Base-by-base conservation (phyloP, 2,797 vertebrate genomes). In the Lerista edwardsae region DNA sequence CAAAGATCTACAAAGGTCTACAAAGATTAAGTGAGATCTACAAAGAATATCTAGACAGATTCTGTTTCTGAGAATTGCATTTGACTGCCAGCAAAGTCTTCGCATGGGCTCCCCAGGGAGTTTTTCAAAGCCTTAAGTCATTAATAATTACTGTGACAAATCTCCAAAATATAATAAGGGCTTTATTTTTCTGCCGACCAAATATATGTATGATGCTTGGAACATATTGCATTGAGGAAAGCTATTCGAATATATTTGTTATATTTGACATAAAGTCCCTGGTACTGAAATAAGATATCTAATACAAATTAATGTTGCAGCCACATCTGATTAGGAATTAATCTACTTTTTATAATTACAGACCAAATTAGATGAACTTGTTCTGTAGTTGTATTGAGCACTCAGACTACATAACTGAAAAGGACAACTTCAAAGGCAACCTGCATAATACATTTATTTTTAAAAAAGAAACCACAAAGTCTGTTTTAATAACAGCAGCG, bases 281-380 rank as follows among this genome's bases (percentile, higher is more conserved):
- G 82, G 89, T 92, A 83, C 89, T 88, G 91, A 92, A 93, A 89
- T 88, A 90, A 90, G 79, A 81, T 92, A 89, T 87, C 83, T 84
- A 84, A 80, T 89, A 80, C 75, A 94, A 93, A 91, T 94, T 92
- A 92, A 86, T 78, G 78, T 89, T 92, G 71, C 29, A 79, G 64
- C 75, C 71, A 82, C 90, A 91, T 92, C 92, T 94, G 94, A 96
- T 94, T 86, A 92, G 91, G 91, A 96, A 96, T 96, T 97, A 96
- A 97, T 97, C 97, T 97, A 94, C 96, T 95, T 93, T 93, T 94
- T 94, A 91, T 96, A 96, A 96, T 97, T 97, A 95, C 96, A 95
- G 59, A 83, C 23, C 21, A 84, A 92, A 84, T 90, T 77, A 83
- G 89, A 93, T 93, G 94, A 93, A 90, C 39, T 84, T 80, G 75